phyloP scores from a whole-genome alignment of 2,113 vertebrate genomes.

The Chloroceryle aenea region DNA sequence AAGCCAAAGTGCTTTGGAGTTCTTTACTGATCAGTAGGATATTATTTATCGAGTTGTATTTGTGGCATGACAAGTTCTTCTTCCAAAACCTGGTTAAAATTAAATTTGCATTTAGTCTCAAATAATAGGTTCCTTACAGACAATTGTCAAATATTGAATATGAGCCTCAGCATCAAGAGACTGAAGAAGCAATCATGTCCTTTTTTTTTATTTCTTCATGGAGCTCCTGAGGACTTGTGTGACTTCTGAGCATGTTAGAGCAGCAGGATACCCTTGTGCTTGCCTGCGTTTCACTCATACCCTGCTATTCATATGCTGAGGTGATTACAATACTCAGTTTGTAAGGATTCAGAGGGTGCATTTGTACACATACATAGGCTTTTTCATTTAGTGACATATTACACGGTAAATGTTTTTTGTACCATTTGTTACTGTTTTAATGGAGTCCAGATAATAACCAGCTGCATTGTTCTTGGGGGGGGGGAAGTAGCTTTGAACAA shows the following conservation, averaged over 20 bases:
- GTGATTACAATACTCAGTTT: background rate
- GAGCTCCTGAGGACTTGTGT: background rate
- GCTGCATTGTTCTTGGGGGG: background rate
- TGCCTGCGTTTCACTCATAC: background rate
- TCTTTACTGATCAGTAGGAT: background rate
- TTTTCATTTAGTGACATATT: background rate
- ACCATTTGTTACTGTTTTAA: background rate
- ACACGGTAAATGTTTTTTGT: background rate
- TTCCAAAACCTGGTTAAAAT: background rate
- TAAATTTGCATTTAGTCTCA: background rate
- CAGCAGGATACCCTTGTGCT: background rate
- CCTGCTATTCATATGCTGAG: background rate
- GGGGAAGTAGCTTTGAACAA: background rate
- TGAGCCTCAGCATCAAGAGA: background rate
- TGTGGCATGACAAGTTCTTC: background rate
- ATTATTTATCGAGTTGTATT: background rate
- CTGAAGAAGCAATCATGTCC: background rate
- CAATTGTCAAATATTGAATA: background rate
- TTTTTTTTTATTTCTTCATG: background rate
- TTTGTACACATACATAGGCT: background rate
- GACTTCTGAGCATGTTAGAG: background rate
- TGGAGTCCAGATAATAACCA: background rate
- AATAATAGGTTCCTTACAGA: background rate
- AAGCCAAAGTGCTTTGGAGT: background rate
- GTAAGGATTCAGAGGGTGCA: background rate